A percentile compares a stretch with the other conserved stretches of the same genome.
Evolutionary conservation across 2,888 invertebrate species (phyloP).

Genomic region (Cryptus armator): DNA sequence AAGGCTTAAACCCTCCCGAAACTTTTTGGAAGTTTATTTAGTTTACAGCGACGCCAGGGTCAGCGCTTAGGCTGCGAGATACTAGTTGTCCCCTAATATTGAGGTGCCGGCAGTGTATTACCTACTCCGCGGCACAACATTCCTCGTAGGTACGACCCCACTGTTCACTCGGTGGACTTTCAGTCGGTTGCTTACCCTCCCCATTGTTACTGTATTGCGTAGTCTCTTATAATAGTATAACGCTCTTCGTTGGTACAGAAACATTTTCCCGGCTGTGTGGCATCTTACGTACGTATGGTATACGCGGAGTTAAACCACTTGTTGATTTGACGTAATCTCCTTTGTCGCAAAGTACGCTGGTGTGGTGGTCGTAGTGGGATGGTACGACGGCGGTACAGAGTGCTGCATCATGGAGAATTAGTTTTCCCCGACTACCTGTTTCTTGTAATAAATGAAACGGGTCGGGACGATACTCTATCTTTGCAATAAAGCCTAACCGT

Average conservation of each 20-base stretch:
- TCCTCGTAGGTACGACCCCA: background rate
- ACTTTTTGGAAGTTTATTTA: no score
- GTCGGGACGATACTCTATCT: background rate
- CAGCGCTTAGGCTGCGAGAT: background rate
- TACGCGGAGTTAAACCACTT: conserved; percentile 64
- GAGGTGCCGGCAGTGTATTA: conserved; percentile 17
- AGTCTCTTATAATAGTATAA: conserved; percentile 11
- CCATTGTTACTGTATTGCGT: background rate
- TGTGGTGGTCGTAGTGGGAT: conserved; percentile 3
- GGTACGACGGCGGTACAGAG: background rate
- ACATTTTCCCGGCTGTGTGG: conserved; percentile 44
- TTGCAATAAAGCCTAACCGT: background rate
- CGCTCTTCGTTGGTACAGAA: conserved; percentile 36
- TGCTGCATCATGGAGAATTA: conserved; percentile 41
- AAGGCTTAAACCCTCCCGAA: no score
- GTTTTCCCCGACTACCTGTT: conserved; percentile 53
- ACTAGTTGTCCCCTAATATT: background rate
- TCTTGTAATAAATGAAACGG: conserved; percentile 47
- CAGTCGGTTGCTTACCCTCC: conserved; percentile 3
- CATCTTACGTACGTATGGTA: conserved; percentile 56
- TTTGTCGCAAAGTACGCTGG: conserved; percentile 55
- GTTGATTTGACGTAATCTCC: conserved; percentile 69
- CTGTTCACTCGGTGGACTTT: conserved; percentile 14
- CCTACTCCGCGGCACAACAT: background rate
- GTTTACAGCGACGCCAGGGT: background rate